These are phyloP conservation scores for Zoanthus solanderi DNA, from an alignment of 92 coral and sea anemone genomes.

Conservation along the genomic window DNA sequence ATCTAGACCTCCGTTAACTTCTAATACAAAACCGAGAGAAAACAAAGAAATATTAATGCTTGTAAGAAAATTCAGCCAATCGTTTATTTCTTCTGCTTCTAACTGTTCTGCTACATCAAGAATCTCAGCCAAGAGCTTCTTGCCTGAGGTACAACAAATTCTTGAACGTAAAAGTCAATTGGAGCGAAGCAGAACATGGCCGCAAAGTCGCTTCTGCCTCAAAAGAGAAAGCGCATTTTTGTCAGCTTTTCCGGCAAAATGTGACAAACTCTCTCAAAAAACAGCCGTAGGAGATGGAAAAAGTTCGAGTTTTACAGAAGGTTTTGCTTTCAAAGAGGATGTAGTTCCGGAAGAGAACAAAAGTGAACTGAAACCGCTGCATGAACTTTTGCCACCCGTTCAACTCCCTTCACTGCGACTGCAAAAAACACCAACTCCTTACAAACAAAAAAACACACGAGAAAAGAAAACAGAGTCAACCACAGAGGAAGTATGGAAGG, in stretches of 20 bases:
- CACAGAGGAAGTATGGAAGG: conserved; percentile 26
- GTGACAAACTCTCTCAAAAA: background rate
- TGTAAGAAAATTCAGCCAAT: conserved; percentile 39
- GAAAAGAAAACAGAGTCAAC: conserved; percentile 26
- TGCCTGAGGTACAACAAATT: conserved; percentile 41
- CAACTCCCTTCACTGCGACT: conserved; percentile 36
- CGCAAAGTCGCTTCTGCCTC: background rate
- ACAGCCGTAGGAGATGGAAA: background rate
- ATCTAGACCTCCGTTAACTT: background rate
- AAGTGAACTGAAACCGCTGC: conserved; percentile 15
- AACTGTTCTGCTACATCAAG: conserved; percentile 18
- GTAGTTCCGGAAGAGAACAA: conserved; percentile 17
- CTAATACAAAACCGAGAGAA: background rate
- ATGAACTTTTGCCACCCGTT: conserved; percentile 41
- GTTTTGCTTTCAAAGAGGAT: background rate
- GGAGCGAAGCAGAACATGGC: conserved; percentile 49
- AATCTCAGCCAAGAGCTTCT: conserved; percentile 19
- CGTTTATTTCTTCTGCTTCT: background rate
- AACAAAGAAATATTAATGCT: conserved; percentile 34
- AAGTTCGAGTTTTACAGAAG: background rate
- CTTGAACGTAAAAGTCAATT: conserved; percentile 35
- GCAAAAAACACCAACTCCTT: conserved; percentile 13
- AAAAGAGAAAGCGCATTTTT: background rate
- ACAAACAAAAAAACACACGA: conserved; percentile 29
- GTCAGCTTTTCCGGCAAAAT: conserved; percentile 16